Evolutionary conservation across 2,113 vertebrate species (phyloP).

Genomic region (Pomatostomus ruficeps): DNA sequence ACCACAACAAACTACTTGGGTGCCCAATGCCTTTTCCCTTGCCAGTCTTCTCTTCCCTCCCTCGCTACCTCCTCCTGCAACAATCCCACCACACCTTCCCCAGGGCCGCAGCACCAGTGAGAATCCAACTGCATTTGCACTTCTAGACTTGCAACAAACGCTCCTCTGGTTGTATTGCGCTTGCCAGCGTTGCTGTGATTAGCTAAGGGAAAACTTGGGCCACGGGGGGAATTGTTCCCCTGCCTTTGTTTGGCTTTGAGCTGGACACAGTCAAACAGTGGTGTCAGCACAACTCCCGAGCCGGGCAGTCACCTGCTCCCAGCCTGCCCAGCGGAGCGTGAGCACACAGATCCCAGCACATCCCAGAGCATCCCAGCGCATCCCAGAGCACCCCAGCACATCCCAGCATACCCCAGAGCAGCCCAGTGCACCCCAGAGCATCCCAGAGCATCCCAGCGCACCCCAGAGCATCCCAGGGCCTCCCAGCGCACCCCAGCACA

Average conservation of each 20-base stretch:
- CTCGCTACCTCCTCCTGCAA: not conserved
- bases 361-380: no score
- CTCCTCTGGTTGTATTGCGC: not conserved
- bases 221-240: not conserved
- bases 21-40: not conserved
- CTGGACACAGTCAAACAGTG: not conserved
- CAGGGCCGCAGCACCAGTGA: not conserved
- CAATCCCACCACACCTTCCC: not conserved
- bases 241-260: slow-evolving; percentile 6
- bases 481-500: no score
- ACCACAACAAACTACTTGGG: not conserved
- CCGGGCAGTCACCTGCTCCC: not conserved
- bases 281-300: not conserved
- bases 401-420: no score
- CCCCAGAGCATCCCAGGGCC: no score
- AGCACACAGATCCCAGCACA: not conserved
- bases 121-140: not conserved
- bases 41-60: not conserved
- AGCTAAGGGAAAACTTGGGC: slow-evolving; percentile 18
- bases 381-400: no score
- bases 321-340: not conserved
- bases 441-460: no score
- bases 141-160: not conserved
- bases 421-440: no score
- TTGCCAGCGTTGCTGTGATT: not conserved